Percentiles rank a stretch among this genome's conserved stretches.
Conservation (phyloP, 2,113 vertebrate species). For the Pontoporia blainvillei region DNA sequence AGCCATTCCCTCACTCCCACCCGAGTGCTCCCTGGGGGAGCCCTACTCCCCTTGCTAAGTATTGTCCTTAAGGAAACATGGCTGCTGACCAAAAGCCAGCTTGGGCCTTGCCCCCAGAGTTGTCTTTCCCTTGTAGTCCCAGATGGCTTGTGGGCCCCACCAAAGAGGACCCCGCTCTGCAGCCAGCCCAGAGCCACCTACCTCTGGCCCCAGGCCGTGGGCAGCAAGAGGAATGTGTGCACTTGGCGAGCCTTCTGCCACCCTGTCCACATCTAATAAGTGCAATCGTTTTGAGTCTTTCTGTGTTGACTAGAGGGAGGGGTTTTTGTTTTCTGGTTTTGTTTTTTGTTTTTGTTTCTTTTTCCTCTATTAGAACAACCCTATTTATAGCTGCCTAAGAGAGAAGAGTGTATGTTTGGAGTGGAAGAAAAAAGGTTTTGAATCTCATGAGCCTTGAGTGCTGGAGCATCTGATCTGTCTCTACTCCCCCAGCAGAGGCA, state of each 20-base stretch:
- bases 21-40: constrained; percentile 58
- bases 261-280: constrained; percentile 85
- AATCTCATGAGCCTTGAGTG: constrained; percentile 19
- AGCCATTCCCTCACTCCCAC: neutral
- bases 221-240: constrained; percentile 81
- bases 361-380: constrained; percentile 78
- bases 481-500: neutral
- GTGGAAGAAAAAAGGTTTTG: constrained; percentile 64
- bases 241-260: constrained; percentile 85
- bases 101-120: constrained; percentile 24
- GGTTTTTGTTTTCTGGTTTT: constrained; percentile 38
- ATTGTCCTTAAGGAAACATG: constrained; percentile 73
- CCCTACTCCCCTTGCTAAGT: constrained; percentile 59
- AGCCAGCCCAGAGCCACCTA: constrained; percentile 59
- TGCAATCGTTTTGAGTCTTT: constrained; percentile 88
- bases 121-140: constrained; percentile 38
- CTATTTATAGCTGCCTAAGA: constrained; percentile 87
- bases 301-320: constrained; percentile 82
- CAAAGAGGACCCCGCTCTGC: constrained; percentile 51
- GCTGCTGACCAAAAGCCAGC: constrained; percentile 68
- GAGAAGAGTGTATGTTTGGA: constrained; percentile 76
- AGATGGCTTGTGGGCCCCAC: constrained; percentile 55
- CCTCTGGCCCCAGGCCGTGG: constrained; percentile 74
- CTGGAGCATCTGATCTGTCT: constrained; percentile 47
- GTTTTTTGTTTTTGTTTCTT: constrained; percentile 61